Conservation (phyloP, 1,140 invertebrate species). For the Schlechtendalia chinensis region DNA sequence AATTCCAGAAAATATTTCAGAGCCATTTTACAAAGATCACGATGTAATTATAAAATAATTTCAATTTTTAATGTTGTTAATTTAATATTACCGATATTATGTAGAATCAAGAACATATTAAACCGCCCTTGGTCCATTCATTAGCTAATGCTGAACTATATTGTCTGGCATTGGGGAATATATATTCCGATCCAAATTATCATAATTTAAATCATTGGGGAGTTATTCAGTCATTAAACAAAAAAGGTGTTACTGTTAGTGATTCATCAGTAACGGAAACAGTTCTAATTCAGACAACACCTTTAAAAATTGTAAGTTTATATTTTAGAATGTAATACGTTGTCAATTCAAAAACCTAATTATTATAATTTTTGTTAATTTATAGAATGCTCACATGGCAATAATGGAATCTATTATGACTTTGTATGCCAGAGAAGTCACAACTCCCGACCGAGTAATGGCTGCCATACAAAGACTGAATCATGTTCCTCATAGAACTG, state of each 20-base stretch:
- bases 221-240: constrained; percentile 84
- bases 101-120: constrained; percentile 89
- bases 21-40: constrained; percentile 87
- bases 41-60: constrained; percentile 15
- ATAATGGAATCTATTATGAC: constrained; percentile 97
- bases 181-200: constrained; percentile 95
- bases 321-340: constrained; percentile 71
- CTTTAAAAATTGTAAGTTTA: constrained; percentile 78
- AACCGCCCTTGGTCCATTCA: constrained; percentile 86
- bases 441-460: constrained; percentile 82
- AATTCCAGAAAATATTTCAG: constrained; percentile 87
- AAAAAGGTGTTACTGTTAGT: constrained; percentile 85
- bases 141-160: constrained; percentile 95
- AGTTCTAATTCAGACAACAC: constrained; percentile 91
- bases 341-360: no score
- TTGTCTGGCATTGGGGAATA: constrained; percentile 90
- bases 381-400: constrained; percentile 89
- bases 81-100: constrained; percentile 52
- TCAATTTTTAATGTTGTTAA: background rate
- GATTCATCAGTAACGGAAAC: constrained; percentile 92
- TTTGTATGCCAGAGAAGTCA: constrained; percentile 89
- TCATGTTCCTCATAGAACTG: constrained; percentile 55
- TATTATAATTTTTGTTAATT: constrained; percentile 43
- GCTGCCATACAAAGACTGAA: constrained; percentile 69
- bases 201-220: constrained; percentile 93